phyloP scores from a whole-genome alignment of 1,140 invertebrate species.

The Samia ricini region DNA sequence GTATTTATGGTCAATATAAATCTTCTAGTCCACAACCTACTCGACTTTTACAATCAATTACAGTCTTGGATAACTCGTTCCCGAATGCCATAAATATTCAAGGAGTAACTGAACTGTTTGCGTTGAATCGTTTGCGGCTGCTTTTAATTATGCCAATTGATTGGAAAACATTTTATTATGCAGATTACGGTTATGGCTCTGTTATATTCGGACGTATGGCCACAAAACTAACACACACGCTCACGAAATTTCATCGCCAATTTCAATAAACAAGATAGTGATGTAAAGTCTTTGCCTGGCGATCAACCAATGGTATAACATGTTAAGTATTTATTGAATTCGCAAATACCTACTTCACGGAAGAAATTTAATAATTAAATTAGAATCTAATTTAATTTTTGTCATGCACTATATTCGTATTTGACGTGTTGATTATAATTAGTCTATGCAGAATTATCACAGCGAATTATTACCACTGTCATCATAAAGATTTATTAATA shows the following conservation, averaged over 20 bases:
- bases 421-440: no score
- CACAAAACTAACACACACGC: background rate
- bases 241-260: background rate
- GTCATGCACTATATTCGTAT: no score
- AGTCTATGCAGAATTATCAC: no score
- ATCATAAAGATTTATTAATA: no score
- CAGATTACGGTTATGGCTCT: slow-evolving; percentile 23
- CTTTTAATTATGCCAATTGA: slow-evolving; percentile 45
- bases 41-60: slow-evolving; percentile 68
- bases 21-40: slow-evolving; percentile 43
- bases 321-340: background rate
- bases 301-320: background rate
- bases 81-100: slow-evolving; percentile 45
- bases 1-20: slow-evolving; percentile 36
- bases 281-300: background rate
- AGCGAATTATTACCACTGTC: no score
- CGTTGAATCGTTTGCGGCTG: slow-evolving; percentile 35
- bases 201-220: slow-evolving; percentile 5
- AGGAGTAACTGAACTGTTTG: slow-evolving; percentile 38
- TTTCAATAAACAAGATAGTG: slow-evolving; percentile 3
- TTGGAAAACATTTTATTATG: slow-evolving; percentile 33
- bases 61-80: slow-evolving; percentile 40
- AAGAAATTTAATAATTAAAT: no score
- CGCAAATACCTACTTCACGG: no score
- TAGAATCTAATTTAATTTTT: no score